phyloP scores from a whole-genome alignment of 53 echinoderm and acorn worm species.

The Zoroaster sp. region DNA sequence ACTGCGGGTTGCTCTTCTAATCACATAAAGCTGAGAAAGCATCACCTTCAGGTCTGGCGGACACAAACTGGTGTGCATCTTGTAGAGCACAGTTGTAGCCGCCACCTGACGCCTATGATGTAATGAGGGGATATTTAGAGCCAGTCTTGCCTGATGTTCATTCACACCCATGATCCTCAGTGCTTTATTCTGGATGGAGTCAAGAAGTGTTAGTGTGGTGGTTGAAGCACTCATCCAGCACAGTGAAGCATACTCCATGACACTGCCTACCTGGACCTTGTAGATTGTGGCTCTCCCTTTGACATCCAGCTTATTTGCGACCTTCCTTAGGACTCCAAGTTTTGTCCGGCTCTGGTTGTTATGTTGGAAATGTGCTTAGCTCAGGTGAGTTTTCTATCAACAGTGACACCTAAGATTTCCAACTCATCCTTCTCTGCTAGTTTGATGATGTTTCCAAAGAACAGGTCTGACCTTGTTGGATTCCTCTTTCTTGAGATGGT shows the following conservation, averaged over 20 bases:
- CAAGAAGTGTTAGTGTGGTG: no score
- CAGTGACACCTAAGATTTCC: slow-evolving; percentile 56
- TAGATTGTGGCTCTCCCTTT: slow-evolving; percentile 50
- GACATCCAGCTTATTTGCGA: slow-evolving; percentile 11
- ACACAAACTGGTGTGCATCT: slow-evolving; percentile 55
- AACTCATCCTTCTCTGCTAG: not conserved
- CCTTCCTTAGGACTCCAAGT: slow-evolving; percentile 5
- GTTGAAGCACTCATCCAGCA: slow-evolving; percentile 55
- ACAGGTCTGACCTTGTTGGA: not conserved
- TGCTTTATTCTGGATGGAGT: no score
- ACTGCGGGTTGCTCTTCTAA: not conserved
- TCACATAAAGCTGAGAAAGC: no score
- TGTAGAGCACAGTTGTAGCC: slow-evolving; percentile 52
- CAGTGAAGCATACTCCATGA: slow-evolving; percentile 59
- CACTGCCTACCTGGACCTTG: slow-evolving; percentile 51
- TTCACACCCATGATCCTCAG: slow-evolving; percentile 42
- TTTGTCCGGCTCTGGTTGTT: slow-evolving; percentile 31
- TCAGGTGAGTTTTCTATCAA: slow-evolving; percentile 55
- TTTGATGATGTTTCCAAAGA: not conserved
- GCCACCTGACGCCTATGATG: slow-evolving; percentile 49
- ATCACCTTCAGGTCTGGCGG: no score
- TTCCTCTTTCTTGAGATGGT: not conserved
- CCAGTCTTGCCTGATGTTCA: not conserved
- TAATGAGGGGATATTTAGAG: slow-evolving; percentile 25
- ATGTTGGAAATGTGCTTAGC: slow-evolving; percentile 44